A percentile compares a stretch with the other conserved stretches of the same genome.
Conservation (phyloP, 2,797 vertebrate genomes). For the Catamblyrhynchus diadema region DNA sequence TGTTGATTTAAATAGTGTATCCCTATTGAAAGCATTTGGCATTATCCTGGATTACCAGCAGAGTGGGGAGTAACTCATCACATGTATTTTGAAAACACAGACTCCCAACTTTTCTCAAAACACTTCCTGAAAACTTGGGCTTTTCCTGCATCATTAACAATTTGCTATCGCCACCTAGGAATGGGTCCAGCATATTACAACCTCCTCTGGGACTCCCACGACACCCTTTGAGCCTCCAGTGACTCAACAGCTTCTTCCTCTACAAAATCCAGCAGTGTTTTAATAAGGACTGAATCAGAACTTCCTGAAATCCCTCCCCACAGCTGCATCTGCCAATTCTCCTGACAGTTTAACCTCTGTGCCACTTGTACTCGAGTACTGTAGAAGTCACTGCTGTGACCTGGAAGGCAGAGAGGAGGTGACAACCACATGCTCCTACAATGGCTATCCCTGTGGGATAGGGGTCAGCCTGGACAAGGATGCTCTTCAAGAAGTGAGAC, state of each 20-base stretch:
- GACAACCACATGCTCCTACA: neutral
- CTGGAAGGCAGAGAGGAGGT: neutral
- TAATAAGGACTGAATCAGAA: neutral
- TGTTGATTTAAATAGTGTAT: fast-evolving
- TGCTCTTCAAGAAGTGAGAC: neutral
- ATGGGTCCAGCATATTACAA: neutral
- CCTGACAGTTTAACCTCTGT: neutral
- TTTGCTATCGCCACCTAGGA: slow-evolving; percentile 46
- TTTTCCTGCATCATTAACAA: neutral
- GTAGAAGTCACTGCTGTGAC: neutral
- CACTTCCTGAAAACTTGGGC: neutral
- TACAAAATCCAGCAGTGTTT: neutral
- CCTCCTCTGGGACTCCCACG: neutral
- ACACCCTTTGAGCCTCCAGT: fast-evolving
- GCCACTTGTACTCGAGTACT: neutral
- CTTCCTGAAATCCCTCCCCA: neutral
- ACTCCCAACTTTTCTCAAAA: neutral
- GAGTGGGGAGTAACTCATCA: neutral
- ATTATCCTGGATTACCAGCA: neutral
- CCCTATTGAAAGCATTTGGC: neutral
- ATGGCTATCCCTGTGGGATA: neutral
- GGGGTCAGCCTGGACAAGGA: neutral
- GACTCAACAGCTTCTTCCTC: neutral
- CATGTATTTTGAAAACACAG: neutral
- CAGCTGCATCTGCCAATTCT: neutral